A percentile compares a stretch with the other conserved stretches of the same genome.
These are phyloP conservation scores for Vanessa cardui DNA, from an alignment of 2,888 invertebrate species.

Conservation along the genomic window DNA sequence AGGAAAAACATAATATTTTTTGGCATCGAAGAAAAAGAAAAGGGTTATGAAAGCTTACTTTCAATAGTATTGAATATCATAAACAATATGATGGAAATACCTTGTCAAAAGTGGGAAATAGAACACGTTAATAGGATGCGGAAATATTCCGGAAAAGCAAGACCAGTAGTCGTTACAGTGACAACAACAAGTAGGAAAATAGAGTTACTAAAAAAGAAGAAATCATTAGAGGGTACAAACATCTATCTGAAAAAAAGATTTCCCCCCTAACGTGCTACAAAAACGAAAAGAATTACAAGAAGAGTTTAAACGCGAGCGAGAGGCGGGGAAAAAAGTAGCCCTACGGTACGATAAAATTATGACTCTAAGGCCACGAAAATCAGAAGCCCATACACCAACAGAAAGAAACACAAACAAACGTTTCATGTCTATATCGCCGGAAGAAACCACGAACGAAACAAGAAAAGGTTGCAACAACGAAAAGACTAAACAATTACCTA, in stretches of 20 bases:
- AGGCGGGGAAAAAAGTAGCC: conserved; percentile 37
- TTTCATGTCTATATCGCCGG: conserved; percentile 32
- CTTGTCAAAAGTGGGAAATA: no score
- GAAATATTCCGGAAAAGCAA: conserved; percentile 28
- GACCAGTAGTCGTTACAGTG: conserved; percentile 35
- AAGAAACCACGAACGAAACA: conserved; percentile 7
- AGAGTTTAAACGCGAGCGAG: conserved; percentile 34
- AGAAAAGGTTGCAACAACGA: not conserved
- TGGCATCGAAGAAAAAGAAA: conserved; percentile 40
- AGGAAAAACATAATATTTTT: conserved; percentile 44
- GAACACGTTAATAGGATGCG: no score
- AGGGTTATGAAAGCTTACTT: conserved; percentile 29
- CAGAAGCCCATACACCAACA: not conserved
- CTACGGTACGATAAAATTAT: conserved; percentile 40
- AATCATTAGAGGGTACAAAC: conserved; percentile 21
- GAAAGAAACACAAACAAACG: not conserved
- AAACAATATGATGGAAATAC: conserved; percentile 32
- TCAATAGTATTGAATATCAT: conserved; percentile 27
- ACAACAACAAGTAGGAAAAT: conserved; percentile 40
- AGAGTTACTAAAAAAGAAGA: conserved; percentile 40
- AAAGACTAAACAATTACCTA: conserved; percentile 12
- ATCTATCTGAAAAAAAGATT: conserved; percentile 43
- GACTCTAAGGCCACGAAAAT: conserved; percentile 22
- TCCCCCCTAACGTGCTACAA: conserved; percentile 38
- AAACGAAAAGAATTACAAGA: conserved; percentile 42